These are phyloP conservation scores for Mobula birostris DNA, from an alignment of 2,113 vertebrate species.

Conservation along the genomic window DNA sequence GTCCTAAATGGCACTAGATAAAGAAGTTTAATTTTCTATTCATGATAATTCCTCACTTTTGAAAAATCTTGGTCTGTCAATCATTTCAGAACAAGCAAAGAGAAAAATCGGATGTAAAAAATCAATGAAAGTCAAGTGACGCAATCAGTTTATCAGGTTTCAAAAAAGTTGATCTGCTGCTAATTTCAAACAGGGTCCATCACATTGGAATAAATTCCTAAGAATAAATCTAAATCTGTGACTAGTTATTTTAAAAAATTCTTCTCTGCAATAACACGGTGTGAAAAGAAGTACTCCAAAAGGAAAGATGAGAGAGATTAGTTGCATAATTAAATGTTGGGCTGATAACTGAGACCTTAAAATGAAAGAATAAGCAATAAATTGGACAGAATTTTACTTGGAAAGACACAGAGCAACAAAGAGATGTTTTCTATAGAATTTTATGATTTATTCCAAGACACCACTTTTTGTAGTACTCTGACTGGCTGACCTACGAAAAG, in stretches of 20 bases:
- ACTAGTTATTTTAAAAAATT: background rate
- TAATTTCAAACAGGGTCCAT: background rate
- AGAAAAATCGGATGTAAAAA: background rate
- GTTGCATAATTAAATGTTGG: background rate
- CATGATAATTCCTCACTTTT: background rate
- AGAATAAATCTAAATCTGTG: background rate
- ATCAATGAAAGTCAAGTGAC: background rate
- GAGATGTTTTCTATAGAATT: background rate
- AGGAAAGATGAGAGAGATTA: background rate
- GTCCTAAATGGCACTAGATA: no score
- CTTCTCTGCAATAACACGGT: background rate
- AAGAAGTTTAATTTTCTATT: background rate
- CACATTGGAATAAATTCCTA: background rate
- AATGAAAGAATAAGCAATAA: background rate
- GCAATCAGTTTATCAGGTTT: background rate
- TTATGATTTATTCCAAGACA: conserved; percentile 2
- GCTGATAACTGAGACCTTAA: background rate
- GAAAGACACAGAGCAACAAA: conserved; percentile 6
- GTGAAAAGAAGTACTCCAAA: background rate
- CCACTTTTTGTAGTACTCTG: background rate
- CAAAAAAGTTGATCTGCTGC: no score
- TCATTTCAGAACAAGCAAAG: background rate
- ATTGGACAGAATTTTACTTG: conserved; percentile 16
- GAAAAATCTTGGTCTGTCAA: background rate
- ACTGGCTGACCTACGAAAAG: background rate